These are phyloP conservation scores for Moxostoma hubbsi DNA, from an alignment of 2,797 vertebrate species.

Conservation along the genomic window DNA sequence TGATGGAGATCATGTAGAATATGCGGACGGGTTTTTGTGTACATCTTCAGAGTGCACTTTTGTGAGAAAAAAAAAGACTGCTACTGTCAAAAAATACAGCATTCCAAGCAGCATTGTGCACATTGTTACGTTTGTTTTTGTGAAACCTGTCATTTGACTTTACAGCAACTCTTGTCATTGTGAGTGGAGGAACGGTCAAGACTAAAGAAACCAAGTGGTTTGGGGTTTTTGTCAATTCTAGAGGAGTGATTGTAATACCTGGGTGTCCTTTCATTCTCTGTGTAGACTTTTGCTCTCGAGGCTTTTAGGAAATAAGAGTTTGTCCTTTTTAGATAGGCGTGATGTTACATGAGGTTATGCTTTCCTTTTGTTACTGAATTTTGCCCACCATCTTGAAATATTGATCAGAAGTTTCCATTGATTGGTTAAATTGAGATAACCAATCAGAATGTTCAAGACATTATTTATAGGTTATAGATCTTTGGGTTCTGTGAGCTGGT, in stretches of 20 bases:
- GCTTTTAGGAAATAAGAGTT: constrained; percentile 15
- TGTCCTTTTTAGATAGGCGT: constrained; percentile 11
- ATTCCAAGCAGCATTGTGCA: constrained; percentile 8
- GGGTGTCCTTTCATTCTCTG: not conserved
- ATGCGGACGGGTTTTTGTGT: not conserved
- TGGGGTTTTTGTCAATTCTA: constrained; percentile 15
- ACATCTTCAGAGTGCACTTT: not conserved
- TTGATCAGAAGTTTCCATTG: constrained; percentile 5
- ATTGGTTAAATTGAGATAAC: not conserved
- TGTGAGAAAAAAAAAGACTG: not conserved
- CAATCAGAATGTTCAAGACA: not conserved
- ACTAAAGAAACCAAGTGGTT: constrained; percentile 13
- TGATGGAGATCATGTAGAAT: not conserved
- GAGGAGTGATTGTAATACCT: not conserved
- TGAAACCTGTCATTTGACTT: constrained; percentile 2
- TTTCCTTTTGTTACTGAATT: not conserved
- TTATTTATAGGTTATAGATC: not conserved
- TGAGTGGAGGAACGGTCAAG: not conserved
- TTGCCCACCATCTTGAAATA: not conserved
- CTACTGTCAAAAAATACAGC: not conserved
- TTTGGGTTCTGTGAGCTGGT: not conserved
- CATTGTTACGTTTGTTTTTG: constrained; percentile 18
- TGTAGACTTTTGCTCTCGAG: constrained; percentile 12
- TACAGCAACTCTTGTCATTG: not conserved
- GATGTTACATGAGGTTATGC: constrained; percentile 18